Percentiles rank a stretch among this genome's conserved stretches.
Evolutionary conservation across 1,140 invertebrate species (phyloP).

Genomic region (Drosophila pectinifera): DNA sequence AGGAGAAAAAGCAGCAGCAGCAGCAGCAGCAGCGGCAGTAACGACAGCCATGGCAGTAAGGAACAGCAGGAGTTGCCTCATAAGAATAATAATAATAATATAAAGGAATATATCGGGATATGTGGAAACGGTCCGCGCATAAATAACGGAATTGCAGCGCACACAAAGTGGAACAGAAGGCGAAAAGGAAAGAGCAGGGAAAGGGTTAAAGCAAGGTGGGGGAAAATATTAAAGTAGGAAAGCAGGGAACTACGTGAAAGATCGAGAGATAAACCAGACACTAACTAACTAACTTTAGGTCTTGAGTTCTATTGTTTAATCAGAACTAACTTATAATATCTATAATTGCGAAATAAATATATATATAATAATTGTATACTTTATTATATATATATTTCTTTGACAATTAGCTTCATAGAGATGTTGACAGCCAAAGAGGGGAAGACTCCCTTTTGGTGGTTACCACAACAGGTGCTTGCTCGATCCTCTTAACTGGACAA

Average conservation of each 20-base stretch:
- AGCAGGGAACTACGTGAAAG: background rate
- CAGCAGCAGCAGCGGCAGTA: conserved; percentile 45
- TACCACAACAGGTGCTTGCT: conserved; percentile 31
- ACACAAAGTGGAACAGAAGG: conserved; percentile 41
- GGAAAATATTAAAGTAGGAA: conserved; percentile 14
- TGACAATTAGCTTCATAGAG: background rate
- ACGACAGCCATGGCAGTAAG: conserved; percentile 30
- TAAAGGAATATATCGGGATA: conserved; percentile 38
- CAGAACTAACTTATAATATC: too few species aligned
- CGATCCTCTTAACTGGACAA: conserved; percentile 18
- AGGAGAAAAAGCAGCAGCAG: background rate
- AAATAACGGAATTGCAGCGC: conserved; percentile 55
- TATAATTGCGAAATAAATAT: background rate
- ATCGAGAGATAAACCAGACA: conserved; percentile 8
- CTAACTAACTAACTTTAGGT: conserved; percentile 8
- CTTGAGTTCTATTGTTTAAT: too few species aligned
- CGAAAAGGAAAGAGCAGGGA: background rate
- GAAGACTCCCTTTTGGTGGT: conserved; percentile 5
- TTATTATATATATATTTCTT: too few species aligned
- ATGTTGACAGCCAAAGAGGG: conserved; percentile 13
- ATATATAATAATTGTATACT: background rate
- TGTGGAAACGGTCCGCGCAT: conserved; percentile 40
- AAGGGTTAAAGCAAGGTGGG: conserved; percentile 1
- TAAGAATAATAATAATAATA: conserved; percentile 58
- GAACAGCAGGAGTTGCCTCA: conserved; percentile 62